Percentiles rank a stretch among this genome's conserved stretches.
These are phyloP conservation scores for Enteromius radiatus DNA, from an alignment of 2,797 vertebrate species.

Conservation along the genomic window DNA sequence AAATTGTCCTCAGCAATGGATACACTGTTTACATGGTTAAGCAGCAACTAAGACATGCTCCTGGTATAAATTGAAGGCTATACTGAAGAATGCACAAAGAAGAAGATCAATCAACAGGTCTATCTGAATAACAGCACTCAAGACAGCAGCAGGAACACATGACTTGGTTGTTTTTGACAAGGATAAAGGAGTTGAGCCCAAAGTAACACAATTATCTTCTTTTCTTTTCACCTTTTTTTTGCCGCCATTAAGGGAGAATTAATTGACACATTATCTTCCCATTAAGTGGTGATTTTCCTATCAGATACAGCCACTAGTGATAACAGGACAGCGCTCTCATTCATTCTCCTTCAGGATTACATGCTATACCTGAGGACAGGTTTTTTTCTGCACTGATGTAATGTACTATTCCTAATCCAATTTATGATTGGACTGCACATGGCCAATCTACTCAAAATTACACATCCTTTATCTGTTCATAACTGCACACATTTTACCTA, in stretches of 20 bases:
- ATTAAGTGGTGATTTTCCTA: conserved; percentile 54
- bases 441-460: neutral
- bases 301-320: conserved; percentile 48
- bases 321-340: conserved; percentile 32
- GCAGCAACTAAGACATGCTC: neutral
- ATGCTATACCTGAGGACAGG: conserved; percentile 16
- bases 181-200: conserved; percentile 27
- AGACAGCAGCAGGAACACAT: conserved; percentile 17
- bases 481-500: neutral
- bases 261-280: conserved; percentile 56
- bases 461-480: neutral
- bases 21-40: neutral
- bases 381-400: neutral
- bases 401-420: conserved; percentile 5
- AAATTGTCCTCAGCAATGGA: neutral
- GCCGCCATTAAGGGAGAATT: conserved; percentile 43
- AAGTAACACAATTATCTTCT: conserved; percentile 49
- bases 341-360: conserved; percentile 24
- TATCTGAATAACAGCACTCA: neutral
- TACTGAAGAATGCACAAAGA: neutral
- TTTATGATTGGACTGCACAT: conserved; percentile 4
- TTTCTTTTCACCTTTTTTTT: conserved; percentile 40
- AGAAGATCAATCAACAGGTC: conserved; percentile 14
- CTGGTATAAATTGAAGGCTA: neutral
- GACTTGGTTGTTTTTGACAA: conserved; percentile 28